phyloP scores from a whole-genome alignment of 2,888 invertebrate species.

The Petrolisthes manimaculis region DNA sequence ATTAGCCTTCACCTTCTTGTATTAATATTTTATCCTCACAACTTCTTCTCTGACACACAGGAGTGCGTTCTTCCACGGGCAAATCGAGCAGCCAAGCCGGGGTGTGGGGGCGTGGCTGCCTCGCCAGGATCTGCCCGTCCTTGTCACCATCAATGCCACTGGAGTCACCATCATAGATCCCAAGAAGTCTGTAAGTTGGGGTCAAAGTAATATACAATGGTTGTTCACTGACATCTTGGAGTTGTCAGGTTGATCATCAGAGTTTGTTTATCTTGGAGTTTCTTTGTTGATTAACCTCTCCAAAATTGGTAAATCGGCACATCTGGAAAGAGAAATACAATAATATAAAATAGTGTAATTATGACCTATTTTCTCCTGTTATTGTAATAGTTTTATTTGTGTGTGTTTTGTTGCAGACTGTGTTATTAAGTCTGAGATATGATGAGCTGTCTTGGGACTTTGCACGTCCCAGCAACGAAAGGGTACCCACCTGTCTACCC shows the following conservation, averaged over 20 bases:
- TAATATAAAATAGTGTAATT: neutral
- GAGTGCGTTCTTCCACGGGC: constrained; percentile 93
- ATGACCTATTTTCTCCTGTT: neutral
- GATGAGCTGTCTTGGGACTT: constrained; percentile 94
- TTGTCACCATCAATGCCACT: constrained; percentile 87
- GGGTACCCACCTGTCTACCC: constrained; percentile 85
- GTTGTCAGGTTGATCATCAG: too few species aligned
- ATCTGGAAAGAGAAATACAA: too few species aligned
- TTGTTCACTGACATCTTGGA: too few species aligned
- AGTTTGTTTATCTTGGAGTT: too few species aligned
- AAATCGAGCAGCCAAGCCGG: constrained; percentile 91
- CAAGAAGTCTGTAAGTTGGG: constrained; percentile 80
- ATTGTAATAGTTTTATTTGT: constrained; percentile 5
- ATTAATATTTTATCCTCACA: neutral
- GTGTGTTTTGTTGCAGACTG: constrained; percentile 75
- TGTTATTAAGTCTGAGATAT: constrained; percentile 85
- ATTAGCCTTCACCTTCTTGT: too few species aligned
- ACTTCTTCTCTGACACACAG: constrained; percentile 71
- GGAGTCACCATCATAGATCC: constrained; percentile 90
- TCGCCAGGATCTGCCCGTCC: constrained; percentile 87
- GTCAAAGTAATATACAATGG: too few species aligned
- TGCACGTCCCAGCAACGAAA: constrained; percentile 86
- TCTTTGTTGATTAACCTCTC: too few species aligned
- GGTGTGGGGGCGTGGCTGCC: constrained; percentile 83
- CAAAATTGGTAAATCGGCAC: too few species aligned